A percentile compares a stretch with the other conserved stretches of the same genome.
phyloP scores from a whole-genome alignment of 1,140 invertebrate species.

The Scaptomyza montana region DNA sequence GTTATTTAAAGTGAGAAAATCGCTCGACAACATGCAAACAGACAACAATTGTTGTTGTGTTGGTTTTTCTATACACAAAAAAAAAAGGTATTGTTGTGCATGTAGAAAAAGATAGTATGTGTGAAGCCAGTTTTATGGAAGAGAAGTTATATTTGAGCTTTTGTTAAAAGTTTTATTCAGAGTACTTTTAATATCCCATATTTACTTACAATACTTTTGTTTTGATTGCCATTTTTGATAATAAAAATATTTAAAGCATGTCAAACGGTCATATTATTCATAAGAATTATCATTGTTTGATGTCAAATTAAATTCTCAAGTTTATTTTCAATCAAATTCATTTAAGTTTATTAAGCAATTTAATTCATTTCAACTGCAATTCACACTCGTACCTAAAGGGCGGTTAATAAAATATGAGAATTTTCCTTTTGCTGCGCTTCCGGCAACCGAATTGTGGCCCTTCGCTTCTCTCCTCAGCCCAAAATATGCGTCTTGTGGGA shows the following conservation, averaged over 20 bases:
- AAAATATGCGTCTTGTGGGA: conserved; percentile 36
- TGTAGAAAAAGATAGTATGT: neutral
- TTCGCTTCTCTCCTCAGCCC: neutral
- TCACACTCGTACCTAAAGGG: conserved; percentile 2
- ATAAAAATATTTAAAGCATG: neutral
- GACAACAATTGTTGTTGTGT: conserved; percentile 21
- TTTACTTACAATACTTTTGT: neutral
- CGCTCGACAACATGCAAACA: conserved; percentile 29
- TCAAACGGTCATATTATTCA: no score
- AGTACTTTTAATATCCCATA: neutral
- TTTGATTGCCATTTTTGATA: no score
- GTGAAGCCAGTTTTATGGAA: neutral
- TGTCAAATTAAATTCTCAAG: neutral
- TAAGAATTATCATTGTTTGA: neutral
- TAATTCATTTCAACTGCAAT: conserved; percentile 21
- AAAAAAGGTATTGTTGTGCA: neutral
- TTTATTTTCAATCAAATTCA: no score
- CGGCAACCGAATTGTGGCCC: conserved; percentile 16
- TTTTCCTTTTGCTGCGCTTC: conserved; percentile 32
- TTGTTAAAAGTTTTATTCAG: neutral
- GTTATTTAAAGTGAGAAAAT: conserved; percentile 40
- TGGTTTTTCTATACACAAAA: conserved; percentile 12
- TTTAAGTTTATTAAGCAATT: neutral
- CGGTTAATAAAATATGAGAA: conserved; percentile 46
- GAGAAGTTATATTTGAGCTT: neutral